Evolutionary conservation across 2,113 vertebrate species (phyloP), one percentile per base, ranked within the genome.

Genomic region (Festucalex cinctus): DNA sequence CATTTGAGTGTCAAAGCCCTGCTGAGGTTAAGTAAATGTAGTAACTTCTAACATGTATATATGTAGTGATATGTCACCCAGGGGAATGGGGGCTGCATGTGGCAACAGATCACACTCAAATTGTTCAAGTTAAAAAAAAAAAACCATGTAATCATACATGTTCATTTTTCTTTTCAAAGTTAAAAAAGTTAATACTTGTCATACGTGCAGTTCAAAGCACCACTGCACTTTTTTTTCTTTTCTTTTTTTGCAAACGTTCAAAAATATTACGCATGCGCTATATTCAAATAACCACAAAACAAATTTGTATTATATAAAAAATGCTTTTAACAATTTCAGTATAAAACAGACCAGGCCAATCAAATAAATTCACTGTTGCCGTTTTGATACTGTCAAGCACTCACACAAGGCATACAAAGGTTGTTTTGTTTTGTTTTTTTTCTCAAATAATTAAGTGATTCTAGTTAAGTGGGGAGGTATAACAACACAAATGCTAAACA

Each of bases 281-380:
- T 85, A 79, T 73, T 76, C 85, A 83, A 88, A 89, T 86, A 86
- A 88, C 79, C 81, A 88, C 84, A 90, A 87, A 82, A 83, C 78
- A 79, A 85, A 78, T 80, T 84, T 70, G 70, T 87, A 77, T 82
- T 8, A 65, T 36, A 53, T 16, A 53, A 36, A 65, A 96, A 94
- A 94, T 90, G 89, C 89, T 89, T 96, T 95, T 95, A 95, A 95
- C 93, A 92, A 80, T 90, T 91, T 92, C 92, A 93, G 93, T 97
- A 97, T 94, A 97, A 98, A 98, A 98, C 91, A 87, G 48, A 51
- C 91, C 87, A 92, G 89, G 92, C 92, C 94, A 94, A 95, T 95
- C 92, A 92, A 93, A 92, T 87, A 90, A 91, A 90, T 92, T 86
- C 85, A 89, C 85, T 65, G 75, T 85, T 76, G 88, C 63, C 84